Percentiles rank a stretch among this genome's conserved stretches.
These are phyloP conservation scores for Rhabdophis nuchalis DNA, from an alignment of 2,797 vertebrate genomes.

Conservation along the genomic window DNA sequence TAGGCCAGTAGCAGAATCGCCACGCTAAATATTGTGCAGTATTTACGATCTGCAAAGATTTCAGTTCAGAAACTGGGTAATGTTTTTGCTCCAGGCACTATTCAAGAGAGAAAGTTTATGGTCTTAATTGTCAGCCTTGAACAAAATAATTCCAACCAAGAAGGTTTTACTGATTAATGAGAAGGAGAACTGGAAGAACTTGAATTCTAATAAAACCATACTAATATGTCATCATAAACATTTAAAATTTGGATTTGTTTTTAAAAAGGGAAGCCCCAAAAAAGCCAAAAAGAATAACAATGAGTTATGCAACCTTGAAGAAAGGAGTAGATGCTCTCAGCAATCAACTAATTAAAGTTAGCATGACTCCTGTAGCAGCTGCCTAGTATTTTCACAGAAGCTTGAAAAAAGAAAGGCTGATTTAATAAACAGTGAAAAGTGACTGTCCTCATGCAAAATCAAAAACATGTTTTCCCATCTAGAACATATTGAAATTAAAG, in stretches of 20 bases:
- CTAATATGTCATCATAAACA: not conserved
- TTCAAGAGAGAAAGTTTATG: not conserved
- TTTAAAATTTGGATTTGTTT: not conserved
- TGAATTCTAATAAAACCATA: not conserved
- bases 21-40: not conserved
- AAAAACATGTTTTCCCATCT: not conserved
- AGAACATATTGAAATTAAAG: not conserved
- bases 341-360: not conserved
- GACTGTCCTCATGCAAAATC: not conserved
- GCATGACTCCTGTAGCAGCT: not conserved
- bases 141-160: not conserved
- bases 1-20: not conserved
- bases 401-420: not conserved
- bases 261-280: not conserved
- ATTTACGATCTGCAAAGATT: not conserved
- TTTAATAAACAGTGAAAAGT: not conserved
- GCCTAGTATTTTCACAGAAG: not conserved
- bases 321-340: not conserved
- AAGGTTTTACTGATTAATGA: not conserved
- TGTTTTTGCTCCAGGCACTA: not conserved
- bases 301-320: not conserved
- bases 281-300: not conserved
- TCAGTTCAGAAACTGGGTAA: rapidly evolving
- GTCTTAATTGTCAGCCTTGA: not conserved
- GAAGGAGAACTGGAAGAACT: not conserved